These are phyloP conservation scores for Athene cunicularia DNA, from an alignment of 2,113 vertebrate species.

Conservation along the genomic window DNA sequence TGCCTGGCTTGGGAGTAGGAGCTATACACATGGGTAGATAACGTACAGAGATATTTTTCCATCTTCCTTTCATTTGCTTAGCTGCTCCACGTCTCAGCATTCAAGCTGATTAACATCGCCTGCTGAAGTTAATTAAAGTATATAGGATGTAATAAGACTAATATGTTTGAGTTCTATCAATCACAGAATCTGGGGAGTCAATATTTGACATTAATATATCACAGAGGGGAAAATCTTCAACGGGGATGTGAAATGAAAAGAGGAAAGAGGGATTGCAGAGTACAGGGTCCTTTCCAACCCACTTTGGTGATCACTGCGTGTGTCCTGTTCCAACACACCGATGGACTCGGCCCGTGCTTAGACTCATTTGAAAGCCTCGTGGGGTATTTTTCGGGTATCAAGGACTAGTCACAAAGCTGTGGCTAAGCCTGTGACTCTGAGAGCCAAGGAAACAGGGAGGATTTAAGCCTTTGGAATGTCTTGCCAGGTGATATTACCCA, in stretches of 20 bases:
- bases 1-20: not conserved
- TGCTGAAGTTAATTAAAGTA: constrained; percentile 51
- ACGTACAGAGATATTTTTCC: not conserved
- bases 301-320: accelerated
- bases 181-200: constrained; percentile 40
- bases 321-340: not conserved
- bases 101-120: constrained; percentile 45
- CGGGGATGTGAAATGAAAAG: not conserved
- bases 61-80: constrained; percentile 34
- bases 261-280: not conserved
- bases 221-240: constrained; percentile 24
- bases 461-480: not conserved
- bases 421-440: not conserved
- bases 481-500: not conserved
- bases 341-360: accelerated
- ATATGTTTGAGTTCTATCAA: constrained; percentile 56
- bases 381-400: not conserved
- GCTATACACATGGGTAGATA: not conserved
- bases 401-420: not conserved
- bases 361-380: not conserved
- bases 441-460: not conserved
- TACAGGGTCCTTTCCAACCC: not conserved
- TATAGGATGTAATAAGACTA: constrained; percentile 53
- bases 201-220: constrained; percentile 51
- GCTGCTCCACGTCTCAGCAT: constrained; percentile 12